A percentile compares a stretch with the other conserved stretches of the same genome.
phyloP scores from a whole-genome alignment of 2,113 vertebrate species.

The Psephotus haematonotus region DNA sequence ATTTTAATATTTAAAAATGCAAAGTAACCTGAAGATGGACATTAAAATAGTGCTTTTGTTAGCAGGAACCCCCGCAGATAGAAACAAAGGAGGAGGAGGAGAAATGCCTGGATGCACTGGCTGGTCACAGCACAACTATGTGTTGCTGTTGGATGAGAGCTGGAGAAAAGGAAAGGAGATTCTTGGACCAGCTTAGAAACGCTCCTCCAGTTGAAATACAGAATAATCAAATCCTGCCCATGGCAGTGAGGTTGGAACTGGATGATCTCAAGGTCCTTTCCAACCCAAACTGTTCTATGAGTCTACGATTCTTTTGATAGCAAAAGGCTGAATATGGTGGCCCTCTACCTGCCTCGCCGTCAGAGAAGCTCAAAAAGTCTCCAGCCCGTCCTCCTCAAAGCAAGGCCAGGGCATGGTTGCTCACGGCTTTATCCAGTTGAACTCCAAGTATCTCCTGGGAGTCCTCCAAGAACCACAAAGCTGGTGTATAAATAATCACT shows the following conservation, averaged over 20 bases:
- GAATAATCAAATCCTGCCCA: background rate
- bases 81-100: background rate
- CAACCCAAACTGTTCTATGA: background rate
- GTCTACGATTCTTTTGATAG: background rate
- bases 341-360: fast-evolving
- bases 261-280: background rate
- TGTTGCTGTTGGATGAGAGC: background rate
- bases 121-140: background rate
- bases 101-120: background rate
- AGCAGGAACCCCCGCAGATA: background rate
- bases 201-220: background rate
- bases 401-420: background rate
- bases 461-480: background rate
- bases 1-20: background rate
- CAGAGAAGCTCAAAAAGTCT: background rate
- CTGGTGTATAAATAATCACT: background rate
- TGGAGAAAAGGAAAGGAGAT: background rate
- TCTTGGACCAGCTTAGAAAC: background rate
- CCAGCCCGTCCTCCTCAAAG: background rate
- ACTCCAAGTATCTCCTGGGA: background rate
- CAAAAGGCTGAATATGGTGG: background rate
- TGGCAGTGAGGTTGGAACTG: background rate
- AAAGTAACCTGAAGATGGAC: background rate
- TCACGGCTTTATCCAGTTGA: background rate
- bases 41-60: background rate